Evolutionary conservation across 2,888 invertebrate species (phyloP), one percentile per base, ranked within the genome.

Genomic region (Heliconius ethilla): DNA sequence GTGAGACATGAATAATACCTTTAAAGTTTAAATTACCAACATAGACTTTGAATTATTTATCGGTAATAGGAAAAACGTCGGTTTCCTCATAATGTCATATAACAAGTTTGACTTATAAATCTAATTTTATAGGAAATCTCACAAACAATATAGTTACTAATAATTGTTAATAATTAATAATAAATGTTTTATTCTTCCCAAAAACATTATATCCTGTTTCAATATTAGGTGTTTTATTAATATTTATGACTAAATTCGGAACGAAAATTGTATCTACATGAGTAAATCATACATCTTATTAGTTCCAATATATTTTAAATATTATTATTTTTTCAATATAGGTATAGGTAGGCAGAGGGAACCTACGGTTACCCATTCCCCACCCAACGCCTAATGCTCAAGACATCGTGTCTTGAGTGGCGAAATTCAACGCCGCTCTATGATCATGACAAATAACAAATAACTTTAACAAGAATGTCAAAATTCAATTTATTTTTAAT

Each of bases 1-100:
- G n/a, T n/a, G n/a, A n/a, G n/a, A n/a, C n/a, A n/a, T n/a, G n/a
- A n/a, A n/a, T 78, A 75, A 78, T 78, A 66, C 77, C 75, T 77
- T 75, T 76, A 67, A 67, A 67, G 72, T 77, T 75, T 76, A 25
- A 67, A 67, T 67, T 40, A 75, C 75, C 45, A 55, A 70, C 63
- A 72, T 69, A 72, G 67, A 69, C 62, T 74, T 67, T 77, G 80
- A 78, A 78, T 78, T 69, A 78, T 77, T 80, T 80, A 80, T 78
- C 13, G 67, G 11, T 80, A 75, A 51, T 25, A 40, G 59, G 80
- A 75, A 80, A 76, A 78, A 77, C 77, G 78, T 51, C 33, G 66
- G 65, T 69, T 76, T 78, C 78, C 78, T 70, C 67, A 77, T 77
- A 80, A 77, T 78, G 72, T 77, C 69, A 75, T n/a, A n/a, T 59